Conservation (phyloP, 2,888 invertebrate species). For the Ectemnius cavifrons region DNA sequence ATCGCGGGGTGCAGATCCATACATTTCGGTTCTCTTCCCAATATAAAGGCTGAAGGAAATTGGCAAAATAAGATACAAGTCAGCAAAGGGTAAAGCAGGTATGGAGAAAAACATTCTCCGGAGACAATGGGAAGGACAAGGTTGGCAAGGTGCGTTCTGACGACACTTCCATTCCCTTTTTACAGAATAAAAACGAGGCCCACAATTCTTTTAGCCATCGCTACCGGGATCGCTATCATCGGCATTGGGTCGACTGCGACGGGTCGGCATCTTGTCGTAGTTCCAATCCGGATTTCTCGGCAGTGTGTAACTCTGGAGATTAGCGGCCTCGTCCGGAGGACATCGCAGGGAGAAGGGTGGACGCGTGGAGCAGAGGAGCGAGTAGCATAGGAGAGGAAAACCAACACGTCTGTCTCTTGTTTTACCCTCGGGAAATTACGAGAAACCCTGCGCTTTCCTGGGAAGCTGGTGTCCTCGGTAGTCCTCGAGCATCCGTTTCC, state of each 20-base stretch:
- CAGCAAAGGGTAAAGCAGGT: no score
- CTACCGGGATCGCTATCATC: neutral
- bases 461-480: slow-evolving; percentile 45
- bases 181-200: neutral
- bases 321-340: slow-evolving; percentile 54
- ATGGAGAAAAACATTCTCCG: neutral
- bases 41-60: no score
- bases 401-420: slow-evolving; percentile 57
- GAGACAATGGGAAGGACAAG: neutral
- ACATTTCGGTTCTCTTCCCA: no score
- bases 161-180: slow-evolving; percentile 5
- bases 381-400: slow-evolving; percentile 40
- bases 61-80: no score
- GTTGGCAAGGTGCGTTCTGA: slow-evolving; percentile 13
- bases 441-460: slow-evolving; percentile 50
- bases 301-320: slow-evolving; percentile 56
- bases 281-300: slow-evolving; percentile 45
- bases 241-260: slow-evolving; percentile 20
- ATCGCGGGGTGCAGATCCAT: no score
- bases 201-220: slow-evolving; percentile 1
- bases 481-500: slow-evolving; percentile 36
- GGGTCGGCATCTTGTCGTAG: slow-evolving; percentile 46
- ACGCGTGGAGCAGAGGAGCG: slow-evolving; percentile 29
- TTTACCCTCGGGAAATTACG: slow-evolving; percentile 70
- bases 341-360: slow-evolving; percentile 9